These are phyloP conservation scores for Diogma glabrata DNA, from an alignment of 2,888 invertebrate species.

Conservation along the genomic window DNA sequence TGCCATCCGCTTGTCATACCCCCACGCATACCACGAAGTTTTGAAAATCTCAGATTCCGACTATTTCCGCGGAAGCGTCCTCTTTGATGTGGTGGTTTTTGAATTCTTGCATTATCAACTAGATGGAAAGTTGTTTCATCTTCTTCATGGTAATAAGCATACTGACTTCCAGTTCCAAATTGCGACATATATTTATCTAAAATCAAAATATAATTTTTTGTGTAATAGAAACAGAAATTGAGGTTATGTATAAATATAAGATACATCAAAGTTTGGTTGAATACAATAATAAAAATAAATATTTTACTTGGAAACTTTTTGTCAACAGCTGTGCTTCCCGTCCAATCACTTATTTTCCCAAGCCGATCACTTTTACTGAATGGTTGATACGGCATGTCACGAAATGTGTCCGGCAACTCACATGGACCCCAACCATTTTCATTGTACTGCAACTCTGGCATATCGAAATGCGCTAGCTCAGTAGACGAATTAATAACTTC, in stretches of 20 bases:
- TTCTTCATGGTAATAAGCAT: slow-evolving; percentile 97
- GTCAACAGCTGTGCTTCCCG: slow-evolving; percentile 82
- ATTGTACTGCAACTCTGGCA: slow-evolving; percentile 33
- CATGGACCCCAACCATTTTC: slow-evolving; percentile 89
- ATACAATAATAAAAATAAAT: slow-evolving; percentile 28
- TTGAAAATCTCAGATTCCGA: slow-evolving; percentile 48
- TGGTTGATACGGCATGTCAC: slow-evolving; percentile 79
- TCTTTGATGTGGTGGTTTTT: slow-evolving; percentile 86
- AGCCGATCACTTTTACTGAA: slow-evolving; percentile 97
- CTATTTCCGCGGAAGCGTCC: slow-evolving; percentile 77
- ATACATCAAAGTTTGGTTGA: background rate
- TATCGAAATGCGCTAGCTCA: slow-evolving; percentile 24
- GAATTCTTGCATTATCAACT: slow-evolving; percentile 85
- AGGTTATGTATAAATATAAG: slow-evolving; percentile 11
- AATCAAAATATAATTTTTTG: slow-evolving; percentile 19
- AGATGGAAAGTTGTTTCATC: slow-evolving; percentile 97
- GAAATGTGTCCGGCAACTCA: slow-evolving; percentile 82
- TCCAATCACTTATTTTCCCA: slow-evolving; percentile 99
- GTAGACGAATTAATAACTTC: background rate
- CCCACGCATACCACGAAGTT: slow-evolving; percentile 52
- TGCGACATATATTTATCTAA: slow-evolving; percentile 82
- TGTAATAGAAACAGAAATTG: background rate
- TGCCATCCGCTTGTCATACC: slow-evolving; percentile 65
- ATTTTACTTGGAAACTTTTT: slow-evolving; percentile 86
- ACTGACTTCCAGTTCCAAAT: slow-evolving; percentile 90